Evolutionary conservation across 1,140 invertebrate species (phyloP).

Genomic region (Achatina immaculata): DNA sequence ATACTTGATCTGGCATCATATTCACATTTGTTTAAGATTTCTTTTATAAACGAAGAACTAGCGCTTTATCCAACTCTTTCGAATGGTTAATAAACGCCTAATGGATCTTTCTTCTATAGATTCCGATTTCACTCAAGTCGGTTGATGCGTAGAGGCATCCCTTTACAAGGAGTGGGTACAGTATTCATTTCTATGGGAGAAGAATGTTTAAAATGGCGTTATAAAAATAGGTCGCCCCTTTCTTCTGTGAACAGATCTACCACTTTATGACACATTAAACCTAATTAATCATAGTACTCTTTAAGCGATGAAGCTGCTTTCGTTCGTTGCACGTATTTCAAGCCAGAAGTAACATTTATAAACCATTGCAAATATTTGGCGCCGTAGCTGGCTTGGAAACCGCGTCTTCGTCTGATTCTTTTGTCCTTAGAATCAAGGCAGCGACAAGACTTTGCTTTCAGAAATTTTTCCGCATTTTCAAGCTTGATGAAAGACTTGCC

Average conservation of each 20-base stretch:
- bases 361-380: constrained; percentile 37
- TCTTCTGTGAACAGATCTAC: background rate
- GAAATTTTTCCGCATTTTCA: constrained; percentile 34
- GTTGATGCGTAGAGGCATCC: too few species aligned
- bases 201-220: too few species aligned
- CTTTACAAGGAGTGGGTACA: too few species aligned
- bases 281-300: constrained; percentile 26
- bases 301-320: background rate
- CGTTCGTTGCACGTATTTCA: background rate
- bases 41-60: too few species aligned
- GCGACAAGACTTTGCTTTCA: constrained; percentile 34
- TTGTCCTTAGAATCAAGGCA: constrained; percentile 3
- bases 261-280: constrained; percentile 26
- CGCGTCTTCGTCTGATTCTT: background rate
- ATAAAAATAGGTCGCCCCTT: too few species aligned
- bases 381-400: constrained; percentile 7
- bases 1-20: too few species aligned
- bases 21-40: too few species aligned
- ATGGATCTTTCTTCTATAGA: too few species aligned
- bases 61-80: too few species aligned
- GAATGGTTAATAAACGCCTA: too few species aligned
- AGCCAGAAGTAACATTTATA: constrained; percentile 35
- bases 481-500: constrained; percentile 1
- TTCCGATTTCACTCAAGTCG: too few species aligned
- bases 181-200: too few species aligned